Conservation (phyloP, 1,140 invertebrate species). For the Atta cephalotes region DNA sequence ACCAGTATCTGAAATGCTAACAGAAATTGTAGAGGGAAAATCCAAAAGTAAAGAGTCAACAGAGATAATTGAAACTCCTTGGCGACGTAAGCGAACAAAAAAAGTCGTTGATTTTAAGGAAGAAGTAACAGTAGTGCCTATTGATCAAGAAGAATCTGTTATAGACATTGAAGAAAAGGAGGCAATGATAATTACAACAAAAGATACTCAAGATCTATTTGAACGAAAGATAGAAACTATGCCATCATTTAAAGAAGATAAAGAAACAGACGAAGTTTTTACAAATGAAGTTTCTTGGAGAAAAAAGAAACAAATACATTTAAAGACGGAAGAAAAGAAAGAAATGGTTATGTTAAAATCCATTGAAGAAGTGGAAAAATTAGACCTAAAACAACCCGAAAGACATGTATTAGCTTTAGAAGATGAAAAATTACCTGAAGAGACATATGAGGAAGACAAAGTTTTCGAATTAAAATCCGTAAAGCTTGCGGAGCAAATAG, state of each 20-base stretch:
- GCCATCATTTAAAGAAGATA: conserved; percentile 64
- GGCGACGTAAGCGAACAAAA: conserved; percentile 73
- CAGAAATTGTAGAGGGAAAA: conserved; percentile 54
- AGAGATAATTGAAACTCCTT: conserved; percentile 61
- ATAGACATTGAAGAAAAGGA: conserved; percentile 60
- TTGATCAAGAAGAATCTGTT: conserved; percentile 78
- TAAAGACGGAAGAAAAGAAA: conserved; percentile 45
- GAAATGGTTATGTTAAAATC: conserved; percentile 43
- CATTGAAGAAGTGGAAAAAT: neutral
- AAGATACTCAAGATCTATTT: neutral
- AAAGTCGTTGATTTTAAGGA: conserved; percentile 82
- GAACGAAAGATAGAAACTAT: conserved; percentile 55
- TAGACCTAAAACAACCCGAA: neutral
- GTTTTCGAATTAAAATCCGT: conserved; percentile 84
- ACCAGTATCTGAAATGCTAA: conserved; percentile 57
- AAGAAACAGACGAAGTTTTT: conserved; percentile 39
- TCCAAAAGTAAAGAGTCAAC: conserved; percentile 35
- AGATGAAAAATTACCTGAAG: conserved; percentile 26
- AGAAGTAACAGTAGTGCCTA: conserved; percentile 80
- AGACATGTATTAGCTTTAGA: neutral
- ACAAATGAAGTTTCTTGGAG: conserved; percentile 64
- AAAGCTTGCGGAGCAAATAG: conserved; percentile 75
- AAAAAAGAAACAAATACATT: conserved; percentile 33
- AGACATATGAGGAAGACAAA: conserved; percentile 70
- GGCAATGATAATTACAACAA: conserved; percentile 28